Conservation (phyloP, 2,888 invertebrate species). For the Acholoe squamosa region DNA sequence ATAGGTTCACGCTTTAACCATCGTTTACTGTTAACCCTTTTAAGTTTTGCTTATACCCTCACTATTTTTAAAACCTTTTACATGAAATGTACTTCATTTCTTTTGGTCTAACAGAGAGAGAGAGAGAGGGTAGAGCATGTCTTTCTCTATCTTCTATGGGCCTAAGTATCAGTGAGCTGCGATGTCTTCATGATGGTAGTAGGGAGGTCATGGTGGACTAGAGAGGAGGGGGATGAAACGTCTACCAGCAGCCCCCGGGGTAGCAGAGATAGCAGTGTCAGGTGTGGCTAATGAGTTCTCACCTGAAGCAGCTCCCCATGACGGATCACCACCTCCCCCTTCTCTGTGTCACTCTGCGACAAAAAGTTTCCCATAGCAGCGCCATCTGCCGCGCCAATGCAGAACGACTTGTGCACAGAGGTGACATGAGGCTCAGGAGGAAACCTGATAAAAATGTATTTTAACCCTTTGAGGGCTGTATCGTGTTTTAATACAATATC, state of each 20-base stretch:
- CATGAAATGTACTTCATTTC: too few species aligned
- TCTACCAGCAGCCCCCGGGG: not conserved
- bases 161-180: too few species aligned
- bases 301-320: slow-evolving; percentile 20
- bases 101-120: too few species aligned
- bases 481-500: too few species aligned
- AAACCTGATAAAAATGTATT: not conserved
- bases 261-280: not conserved
- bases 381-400: not conserved
- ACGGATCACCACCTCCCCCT: slow-evolving; percentile 9
- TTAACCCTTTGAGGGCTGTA: too few species aligned
- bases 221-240: not conserved
- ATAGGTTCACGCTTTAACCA: too few species aligned
- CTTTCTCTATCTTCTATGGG: too few species aligned
- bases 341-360: not conserved
- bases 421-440: not conserved
- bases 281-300: slow-evolving; percentile 2
- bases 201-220: not conserved
- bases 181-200: not conserved
- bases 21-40: too few species aligned
- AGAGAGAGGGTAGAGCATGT: too few species aligned
- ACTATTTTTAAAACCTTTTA: too few species aligned
- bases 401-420: not conserved
- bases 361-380: not conserved
- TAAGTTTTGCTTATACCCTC: too few species aligned